Base-by-base conservation (phyloP, 2,888 invertebrate species). In the Agriopis leucophaearia region DNA sequence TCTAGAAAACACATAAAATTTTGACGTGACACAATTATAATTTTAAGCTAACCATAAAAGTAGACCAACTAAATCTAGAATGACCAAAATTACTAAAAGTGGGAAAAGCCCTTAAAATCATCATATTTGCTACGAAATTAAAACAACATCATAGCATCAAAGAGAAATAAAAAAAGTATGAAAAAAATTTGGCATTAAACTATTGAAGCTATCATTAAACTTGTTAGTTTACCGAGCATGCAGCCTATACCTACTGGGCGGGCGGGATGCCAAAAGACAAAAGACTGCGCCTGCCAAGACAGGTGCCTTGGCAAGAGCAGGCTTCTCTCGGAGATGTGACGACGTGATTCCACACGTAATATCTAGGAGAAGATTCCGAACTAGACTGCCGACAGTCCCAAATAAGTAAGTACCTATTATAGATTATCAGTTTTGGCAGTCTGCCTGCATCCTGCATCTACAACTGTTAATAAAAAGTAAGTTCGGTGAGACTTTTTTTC, bases 211-310 rank as follows among this genome's bases (percentile, higher is more conserved):
- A 45, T 45, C 42, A 64, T 64, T 61, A 61, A 15, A 45, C 50
- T 56, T 55, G 58, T 50, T 42, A 16, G 48, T 60, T 40, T 40
- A 36, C 52, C 7, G 51, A 48, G 36, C 64, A 47, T 12, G 45
- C 62, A 45, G 47, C 16, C 36, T n/a, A n/a, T n/a, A n/a, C n/a
- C n/a, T 51, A 51, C 45, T 35, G 18, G 12, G 10, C 56, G 59
- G 69, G 69, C 62, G 42, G 54, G 48, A 47, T 58, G 69, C 69
- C 69, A 69, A 58, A 16, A 65, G 35, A 38, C 55, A 51, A 52
- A 38, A 66, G 47, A 47, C 57, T 15, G 42, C 50, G 12, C 58
- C 62, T 62, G 66, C 62, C 62, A 66, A 59, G 18, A 47, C 47
- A 58, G 42, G 35, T 58, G 52, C 50, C 27, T 60, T 44, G 48